Evolutionary conservation across 1,140 invertebrate genomes (phyloP), one percentile per base, ranked within the genome.

Genomic region (Drosophila ananassae): DNA sequence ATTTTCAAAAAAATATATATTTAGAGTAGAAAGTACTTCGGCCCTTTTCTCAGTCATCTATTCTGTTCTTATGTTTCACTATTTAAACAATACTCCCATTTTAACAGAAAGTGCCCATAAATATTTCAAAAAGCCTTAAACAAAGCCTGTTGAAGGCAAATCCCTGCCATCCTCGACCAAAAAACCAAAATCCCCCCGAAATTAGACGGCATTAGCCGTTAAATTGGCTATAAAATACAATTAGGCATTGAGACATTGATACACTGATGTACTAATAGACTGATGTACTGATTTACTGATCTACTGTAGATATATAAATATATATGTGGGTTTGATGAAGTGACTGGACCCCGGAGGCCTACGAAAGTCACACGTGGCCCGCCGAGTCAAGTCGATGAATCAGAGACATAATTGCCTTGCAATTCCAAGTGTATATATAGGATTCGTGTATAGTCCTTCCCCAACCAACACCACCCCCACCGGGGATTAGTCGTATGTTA

Each of bases 221-320:
- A 55, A 80, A 64, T 67, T 68, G 64, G 71, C 59, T 55, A 79
- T 71, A 66, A 47, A 58, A 24, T 32, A 76, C 60, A 76, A 72
- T 69, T 71, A 78, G 69, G 69, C 66, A 63, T 66, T 79, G 61
- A 63, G 66, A 44, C 44, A 47, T 47, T 47, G 44, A 47, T 47
- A 46, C 41, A 21, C 3, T 9, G 41, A 46, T 17, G 8, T 17
- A 21, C 17, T 21, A 17, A 46, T 9, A 10, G 5, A 22, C 21
- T 17, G 13, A 44, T n/a, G 5, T 12, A 4, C n/a, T 39, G n/a
- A 12, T 7, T 8, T 8, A 32, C 2, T 6, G 30, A 32, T 3
- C 6, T 28, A 3, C 25, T 28, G 25, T 17, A 17, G 17, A 28
- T 28, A 28, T 28, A 28, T 28, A 28, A 28, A 9, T 12, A 37